A percentile compares a stretch with the other conserved stretches of the same genome.
Evolutionary conservation across 2,113 vertebrate genomes (phyloP).

Genomic region (Eulacestoma nigropectus): DNA sequence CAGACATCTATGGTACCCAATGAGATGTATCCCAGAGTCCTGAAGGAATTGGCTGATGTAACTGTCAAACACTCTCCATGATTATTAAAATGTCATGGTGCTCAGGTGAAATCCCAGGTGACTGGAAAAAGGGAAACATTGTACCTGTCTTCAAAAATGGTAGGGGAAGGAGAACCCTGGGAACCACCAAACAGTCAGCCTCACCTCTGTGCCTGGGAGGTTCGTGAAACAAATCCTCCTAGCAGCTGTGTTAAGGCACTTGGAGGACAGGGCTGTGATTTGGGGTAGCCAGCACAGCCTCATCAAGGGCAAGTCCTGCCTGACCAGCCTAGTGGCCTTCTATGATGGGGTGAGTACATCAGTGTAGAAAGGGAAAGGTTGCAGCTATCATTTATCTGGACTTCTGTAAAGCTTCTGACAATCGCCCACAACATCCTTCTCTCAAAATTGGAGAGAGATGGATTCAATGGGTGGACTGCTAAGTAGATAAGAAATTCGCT

Average conservation of each 20-base stretch:
- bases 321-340: neutral
- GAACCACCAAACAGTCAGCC: neutral
- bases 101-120: neutral
- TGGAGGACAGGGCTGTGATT: neutral
- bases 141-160: neutral
- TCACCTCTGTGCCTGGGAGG: neutral
- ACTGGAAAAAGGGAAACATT: neutral
- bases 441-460: neutral
- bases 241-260: too few species aligned
- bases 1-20: neutral
- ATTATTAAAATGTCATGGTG: too few species aligned
- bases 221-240: neutral
- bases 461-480: neutral
- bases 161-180: too few species aligned
- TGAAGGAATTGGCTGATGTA: neutral
- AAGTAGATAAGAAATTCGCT: neutral
- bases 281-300: neutral
- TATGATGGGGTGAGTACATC: too few species aligned
- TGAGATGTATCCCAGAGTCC: neutral
- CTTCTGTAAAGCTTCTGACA: neutral
- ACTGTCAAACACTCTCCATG: too few species aligned
- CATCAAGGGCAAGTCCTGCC: neutral
- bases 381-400: neutral
- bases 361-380: neutral
- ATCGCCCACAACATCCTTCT: neutral